These are phyloP conservation scores for Zeugodacus cucurbitae DNA, from an alignment of 1,140 invertebrate genomes.

Conservation along the genomic window DNA sequence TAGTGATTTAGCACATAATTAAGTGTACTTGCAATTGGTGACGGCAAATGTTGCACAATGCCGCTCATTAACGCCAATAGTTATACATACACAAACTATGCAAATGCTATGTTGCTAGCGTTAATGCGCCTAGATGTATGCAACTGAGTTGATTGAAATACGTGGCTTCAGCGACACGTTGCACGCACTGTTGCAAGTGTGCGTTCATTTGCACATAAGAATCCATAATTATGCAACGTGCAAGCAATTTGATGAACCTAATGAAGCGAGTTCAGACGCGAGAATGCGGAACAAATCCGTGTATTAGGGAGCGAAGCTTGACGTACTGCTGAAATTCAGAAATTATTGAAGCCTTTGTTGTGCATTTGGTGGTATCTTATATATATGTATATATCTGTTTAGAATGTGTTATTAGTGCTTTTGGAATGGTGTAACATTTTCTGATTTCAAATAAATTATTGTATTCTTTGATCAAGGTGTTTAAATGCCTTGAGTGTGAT, in stretches of 20 bases:
- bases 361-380: no score
- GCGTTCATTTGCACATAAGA: not conserved
- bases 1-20: not conserved
- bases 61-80: not conserved
- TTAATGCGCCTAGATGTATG: not conserved
- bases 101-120: not conserved
- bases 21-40: not conserved
- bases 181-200: not conserved
- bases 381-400: no score
- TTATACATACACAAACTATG: not conserved
- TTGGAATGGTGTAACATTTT: no score
- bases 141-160: not conserved
- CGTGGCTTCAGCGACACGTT: not conserved
- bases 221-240: not conserved
- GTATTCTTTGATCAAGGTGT: no score
- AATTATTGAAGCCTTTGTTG: not conserved
- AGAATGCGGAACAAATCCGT: not conserved
- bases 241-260: not conserved
- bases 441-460: no score
- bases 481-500: no score
- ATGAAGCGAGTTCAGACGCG: not conserved
- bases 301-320: not conserved
- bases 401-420: no score
- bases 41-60: not conserved
- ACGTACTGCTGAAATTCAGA: no score